phyloP scores from a whole-genome alignment of 2,797 vertebrate genomes.

The Novumbra hubbsi region DNA sequence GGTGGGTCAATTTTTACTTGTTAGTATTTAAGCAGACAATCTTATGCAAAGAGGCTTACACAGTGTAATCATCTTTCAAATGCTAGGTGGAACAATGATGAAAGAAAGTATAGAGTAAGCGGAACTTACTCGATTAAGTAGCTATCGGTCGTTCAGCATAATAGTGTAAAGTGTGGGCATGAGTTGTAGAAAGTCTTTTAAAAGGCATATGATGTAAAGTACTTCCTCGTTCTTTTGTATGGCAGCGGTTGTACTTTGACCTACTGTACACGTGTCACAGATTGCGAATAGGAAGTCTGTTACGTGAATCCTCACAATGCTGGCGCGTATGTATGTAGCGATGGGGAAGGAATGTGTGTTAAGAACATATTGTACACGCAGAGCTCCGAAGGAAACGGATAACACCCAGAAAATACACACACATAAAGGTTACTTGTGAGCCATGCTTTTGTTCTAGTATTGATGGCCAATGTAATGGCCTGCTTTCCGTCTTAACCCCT shows the following conservation, averaged over 20 bases:
- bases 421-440: background rate
- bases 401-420: constrained; percentile 8
- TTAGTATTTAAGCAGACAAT: background rate
- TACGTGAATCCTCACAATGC: background rate
- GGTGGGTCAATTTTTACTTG: background rate
- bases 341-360: background rate
- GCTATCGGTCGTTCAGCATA: too few species aligned
- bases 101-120: too few species aligned
- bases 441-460: too few species aligned
- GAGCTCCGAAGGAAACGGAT: background rate
- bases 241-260: background rate
- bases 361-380: background rate
- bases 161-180: too few species aligned
- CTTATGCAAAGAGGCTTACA: too few species aligned
- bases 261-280: background rate
- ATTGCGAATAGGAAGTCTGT: background rate
- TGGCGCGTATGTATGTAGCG: background rate
- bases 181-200: too few species aligned
- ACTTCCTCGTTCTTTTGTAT: too few species aligned
- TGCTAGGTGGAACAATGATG: too few species aligned
- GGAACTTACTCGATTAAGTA: too few species aligned
- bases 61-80: too few species aligned
- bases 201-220: too few species aligned
- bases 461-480: background rate
- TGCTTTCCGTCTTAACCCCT: background rate